A percentile compares a stretch with the other conserved stretches of the same genome.
Conservation (phyloP, 2,888 invertebrate species). For the Adela reaumurella region DNA sequence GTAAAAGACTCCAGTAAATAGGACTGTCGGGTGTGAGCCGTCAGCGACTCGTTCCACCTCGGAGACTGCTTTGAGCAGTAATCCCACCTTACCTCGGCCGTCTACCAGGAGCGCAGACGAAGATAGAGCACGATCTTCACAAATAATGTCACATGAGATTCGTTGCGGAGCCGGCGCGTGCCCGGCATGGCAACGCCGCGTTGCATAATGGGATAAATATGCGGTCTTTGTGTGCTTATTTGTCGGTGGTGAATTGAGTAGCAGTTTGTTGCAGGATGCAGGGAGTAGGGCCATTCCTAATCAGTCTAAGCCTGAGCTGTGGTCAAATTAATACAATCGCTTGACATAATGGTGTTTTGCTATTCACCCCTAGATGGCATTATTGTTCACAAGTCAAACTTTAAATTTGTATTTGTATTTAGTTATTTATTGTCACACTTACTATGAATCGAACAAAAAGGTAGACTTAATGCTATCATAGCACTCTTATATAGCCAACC, state of each 20-base stretch:
- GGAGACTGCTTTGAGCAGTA: slow-evolving; percentile 48
- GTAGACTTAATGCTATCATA: too few species aligned
- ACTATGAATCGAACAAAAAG: too few species aligned
- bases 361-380: too few species aligned
- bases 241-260: background rate
- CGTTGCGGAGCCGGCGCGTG: slow-evolving; percentile 44
- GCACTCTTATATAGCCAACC: too few species aligned
- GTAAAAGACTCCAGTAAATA: too few species aligned
- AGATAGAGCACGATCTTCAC: slow-evolving; percentile 59
- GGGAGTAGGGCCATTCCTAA: background rate
- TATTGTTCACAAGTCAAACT: too few species aligned
- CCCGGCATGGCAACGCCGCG: slow-evolving; percentile 32
- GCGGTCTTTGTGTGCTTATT: slow-evolving; percentile 37
- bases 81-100: slow-evolving; percentile 27
- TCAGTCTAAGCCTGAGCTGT: too few species aligned
- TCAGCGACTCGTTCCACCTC: background rate
- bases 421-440: too few species aligned
- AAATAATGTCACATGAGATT: slow-evolving; percentile 59
- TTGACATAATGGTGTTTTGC: too few species aligned
- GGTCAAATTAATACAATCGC: too few species aligned
- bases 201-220: slow-evolving; percentile 54
- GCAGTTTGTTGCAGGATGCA: background rate
- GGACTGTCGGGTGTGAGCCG: too few species aligned
- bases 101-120: slow-evolving; percentile 30
- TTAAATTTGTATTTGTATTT: too few species aligned